These are phyloP conservation scores for Phoeniculus purpureus DNA, from an alignment of 2,797 vertebrate species.

Conservation along the genomic window DNA sequence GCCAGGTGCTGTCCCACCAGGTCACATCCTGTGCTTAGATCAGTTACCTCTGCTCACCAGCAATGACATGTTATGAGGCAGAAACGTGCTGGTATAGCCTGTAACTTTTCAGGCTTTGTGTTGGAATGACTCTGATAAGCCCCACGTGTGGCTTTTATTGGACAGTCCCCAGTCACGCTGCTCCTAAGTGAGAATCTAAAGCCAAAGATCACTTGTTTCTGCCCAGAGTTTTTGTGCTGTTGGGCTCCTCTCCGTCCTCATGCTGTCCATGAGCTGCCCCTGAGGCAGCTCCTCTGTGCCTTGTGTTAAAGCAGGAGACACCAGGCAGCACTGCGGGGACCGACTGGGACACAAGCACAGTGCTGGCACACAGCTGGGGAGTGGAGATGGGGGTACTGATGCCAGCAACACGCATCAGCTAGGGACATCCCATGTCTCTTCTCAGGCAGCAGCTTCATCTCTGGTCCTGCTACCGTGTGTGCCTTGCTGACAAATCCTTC, in stretches of 20 bases:
- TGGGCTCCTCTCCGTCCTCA: fast-evolving
- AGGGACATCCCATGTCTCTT: neutral
- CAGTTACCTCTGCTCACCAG: neutral
- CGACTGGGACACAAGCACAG: neutral
- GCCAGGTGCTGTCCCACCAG: neutral
- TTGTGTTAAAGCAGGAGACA: neutral
- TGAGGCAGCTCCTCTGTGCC: neutral
- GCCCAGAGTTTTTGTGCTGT: neutral
- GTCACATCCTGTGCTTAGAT: neutral
- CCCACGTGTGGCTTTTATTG: neutral
- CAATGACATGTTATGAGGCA: neutral
- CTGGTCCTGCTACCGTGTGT: neutral
- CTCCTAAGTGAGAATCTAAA: neutral
- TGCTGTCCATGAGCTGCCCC: neutral
- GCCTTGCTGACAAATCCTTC: fast-evolving
- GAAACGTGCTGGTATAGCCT: neutral
- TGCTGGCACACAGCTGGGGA: neutral
- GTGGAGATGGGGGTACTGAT: fast-evolving
- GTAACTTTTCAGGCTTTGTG: neutral
- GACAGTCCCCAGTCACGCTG: neutral
- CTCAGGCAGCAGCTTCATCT: neutral
- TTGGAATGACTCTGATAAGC: neutral
- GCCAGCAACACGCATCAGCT: neutral
- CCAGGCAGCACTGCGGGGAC: too few relatives aligned
- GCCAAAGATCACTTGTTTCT: neutral